Conservation (phyloP, 2,113 vertebrate species). For the Pristiophorus japonicus region DNA sequence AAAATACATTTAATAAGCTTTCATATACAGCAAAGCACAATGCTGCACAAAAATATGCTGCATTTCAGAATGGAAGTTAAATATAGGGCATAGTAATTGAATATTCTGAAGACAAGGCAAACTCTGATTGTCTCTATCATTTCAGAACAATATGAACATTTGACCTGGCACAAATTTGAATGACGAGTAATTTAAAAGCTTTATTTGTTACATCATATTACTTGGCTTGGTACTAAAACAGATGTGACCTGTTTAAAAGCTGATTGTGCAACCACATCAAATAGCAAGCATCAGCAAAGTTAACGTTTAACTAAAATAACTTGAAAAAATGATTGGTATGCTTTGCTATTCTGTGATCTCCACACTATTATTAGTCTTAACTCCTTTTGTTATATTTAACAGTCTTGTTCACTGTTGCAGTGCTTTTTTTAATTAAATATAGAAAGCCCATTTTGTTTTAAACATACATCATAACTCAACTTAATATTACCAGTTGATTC, state of each 20-base stretch:
- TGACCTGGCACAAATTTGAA: neutral
- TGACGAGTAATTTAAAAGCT: neutral
- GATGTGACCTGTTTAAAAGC: neutral
- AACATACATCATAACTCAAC: neutral
- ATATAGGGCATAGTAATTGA: neutral
- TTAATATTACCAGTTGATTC: neutral
- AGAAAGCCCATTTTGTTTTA: neutral
- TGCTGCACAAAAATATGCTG: too few species aligned
- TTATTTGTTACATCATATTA: neutral
- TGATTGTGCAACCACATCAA: neutral
- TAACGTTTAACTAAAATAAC: neutral
- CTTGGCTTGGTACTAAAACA: neutral
- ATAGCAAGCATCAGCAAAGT: neutral
- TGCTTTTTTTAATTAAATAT: neutral
- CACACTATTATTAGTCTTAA: neutral
- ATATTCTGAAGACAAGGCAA: neutral
- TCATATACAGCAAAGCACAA: neutral
- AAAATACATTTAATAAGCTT: neutral
- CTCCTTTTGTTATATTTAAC: neutral
- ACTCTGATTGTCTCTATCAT: neutral
- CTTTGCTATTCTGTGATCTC: neutral
- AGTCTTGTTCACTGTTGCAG: neutral
- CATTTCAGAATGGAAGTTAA: neutral
- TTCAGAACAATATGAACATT: neutral
- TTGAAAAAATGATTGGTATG: neutral